A percentile compares a stretch with the other conserved stretches of the same genome.
Evolutionary conservation across 2,113 vertebrate genomes (phyloP).

Genomic region (Maccullochella peelii): DNA sequence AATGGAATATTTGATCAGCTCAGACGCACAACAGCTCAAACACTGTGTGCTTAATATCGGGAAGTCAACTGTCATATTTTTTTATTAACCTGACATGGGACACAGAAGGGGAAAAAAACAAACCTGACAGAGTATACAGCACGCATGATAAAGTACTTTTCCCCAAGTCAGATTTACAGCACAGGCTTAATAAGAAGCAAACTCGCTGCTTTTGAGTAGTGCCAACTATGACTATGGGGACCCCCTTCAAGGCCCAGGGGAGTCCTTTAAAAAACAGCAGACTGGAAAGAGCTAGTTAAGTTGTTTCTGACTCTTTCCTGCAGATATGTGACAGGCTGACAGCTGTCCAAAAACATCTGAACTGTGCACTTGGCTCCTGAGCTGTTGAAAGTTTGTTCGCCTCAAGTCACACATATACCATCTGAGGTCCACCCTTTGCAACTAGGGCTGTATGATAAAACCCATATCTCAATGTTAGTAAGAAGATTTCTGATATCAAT

Average conservation of each 20-base stretch:
- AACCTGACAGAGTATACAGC: constrained; percentile 10
- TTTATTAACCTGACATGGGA: neutral
- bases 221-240: neutral
- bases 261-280: neutral
- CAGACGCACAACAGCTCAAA: constrained; percentile 50
- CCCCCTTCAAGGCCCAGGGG: neutral
- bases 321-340: constrained; percentile 30
- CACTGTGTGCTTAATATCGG: constrained; percentile 46
- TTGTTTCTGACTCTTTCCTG: constrained; percentile 14
- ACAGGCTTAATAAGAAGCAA: neutral
- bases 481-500: neutral
- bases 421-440: neutral
- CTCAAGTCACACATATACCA: neutral
- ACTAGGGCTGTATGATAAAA: neutral
- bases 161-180: constrained; percentile 10
- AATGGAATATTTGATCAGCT: constrained; percentile 78
- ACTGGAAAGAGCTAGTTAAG: neutral
- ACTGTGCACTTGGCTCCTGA: neutral
- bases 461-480: neutral
- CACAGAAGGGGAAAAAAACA: neutral
- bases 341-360: constrained; percentile 25
- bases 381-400: neutral
- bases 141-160: neutral
- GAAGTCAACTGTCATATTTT: constrained; percentile 28
- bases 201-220: neutral